phyloP scores from a whole-genome alignment of 2,113 vertebrate genomes.

The Onychostoma macrolepis region DNA sequence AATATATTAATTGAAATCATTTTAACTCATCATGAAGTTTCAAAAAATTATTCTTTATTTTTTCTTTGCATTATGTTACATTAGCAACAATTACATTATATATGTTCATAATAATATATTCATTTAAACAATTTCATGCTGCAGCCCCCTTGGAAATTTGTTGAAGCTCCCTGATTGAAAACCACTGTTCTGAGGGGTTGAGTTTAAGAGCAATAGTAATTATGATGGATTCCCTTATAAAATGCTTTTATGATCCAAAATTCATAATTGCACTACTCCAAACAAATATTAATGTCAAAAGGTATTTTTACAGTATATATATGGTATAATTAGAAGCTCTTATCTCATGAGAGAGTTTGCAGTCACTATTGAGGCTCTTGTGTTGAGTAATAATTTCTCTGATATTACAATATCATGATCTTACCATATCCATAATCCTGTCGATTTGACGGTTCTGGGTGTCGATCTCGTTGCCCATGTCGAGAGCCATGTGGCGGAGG shows the following conservation, averaged over 20 bases:
- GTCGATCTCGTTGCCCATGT: constrained; percentile 99
- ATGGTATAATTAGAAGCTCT: constrained; percentile 9
- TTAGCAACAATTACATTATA: too few relatives aligned
- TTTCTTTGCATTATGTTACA: too few relatives aligned
- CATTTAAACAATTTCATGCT: not conserved
- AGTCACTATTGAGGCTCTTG: not conserved
- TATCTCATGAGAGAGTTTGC: not conserved
- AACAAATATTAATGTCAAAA: not conserved
- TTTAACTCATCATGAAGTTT: too few relatives aligned
- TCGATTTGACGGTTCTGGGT: constrained; percentile 99
- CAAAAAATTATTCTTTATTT: too few relatives aligned
- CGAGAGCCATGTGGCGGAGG: constrained; percentile 98
- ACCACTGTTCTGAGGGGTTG: not conserved
- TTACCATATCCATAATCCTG: constrained; percentile 99
- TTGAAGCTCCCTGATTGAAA: not conserved
- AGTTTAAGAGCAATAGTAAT: not conserved
- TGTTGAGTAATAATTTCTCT: not conserved
- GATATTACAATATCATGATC: not conserved
- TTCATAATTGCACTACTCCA: not conserved
- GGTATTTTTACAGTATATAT: not conserved
- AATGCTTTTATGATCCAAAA: not conserved
- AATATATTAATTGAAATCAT: too few relatives aligned
- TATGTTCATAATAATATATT: not conserved
- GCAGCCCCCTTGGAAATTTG: not conserved
- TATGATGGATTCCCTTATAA: not conserved